phyloP scores from a whole-genome alignment of 2,113 vertebrate species.

The Meriones unguiculatus region DNA sequence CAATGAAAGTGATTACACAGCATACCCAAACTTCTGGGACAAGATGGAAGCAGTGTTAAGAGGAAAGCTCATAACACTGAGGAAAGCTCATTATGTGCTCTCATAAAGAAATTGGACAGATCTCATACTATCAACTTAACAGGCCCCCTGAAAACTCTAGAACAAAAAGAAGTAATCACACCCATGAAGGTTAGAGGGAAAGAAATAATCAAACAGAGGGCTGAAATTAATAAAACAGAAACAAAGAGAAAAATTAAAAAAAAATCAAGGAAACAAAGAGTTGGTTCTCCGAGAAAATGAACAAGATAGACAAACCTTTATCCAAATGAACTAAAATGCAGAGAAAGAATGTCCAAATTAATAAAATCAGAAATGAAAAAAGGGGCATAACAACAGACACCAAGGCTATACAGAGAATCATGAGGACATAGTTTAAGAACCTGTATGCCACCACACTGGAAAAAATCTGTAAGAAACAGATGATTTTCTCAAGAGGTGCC shows the following conservation, averaged over 20 bases:
- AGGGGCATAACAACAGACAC: not conserved
- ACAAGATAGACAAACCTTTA: not conserved
- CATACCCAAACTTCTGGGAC: not conserved
- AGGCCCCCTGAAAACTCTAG: not conserved
- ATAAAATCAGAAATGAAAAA: not conserved
- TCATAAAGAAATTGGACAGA: not conserved
- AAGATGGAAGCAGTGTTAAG: not conserved
- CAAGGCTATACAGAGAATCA: not conserved
- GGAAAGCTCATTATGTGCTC: not conserved
- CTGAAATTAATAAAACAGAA: too few relatives aligned
- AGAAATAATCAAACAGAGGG: too few relatives aligned
- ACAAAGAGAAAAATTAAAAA: too few relatives aligned
- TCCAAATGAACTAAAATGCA: not conserved
- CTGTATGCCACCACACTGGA: not conserved
- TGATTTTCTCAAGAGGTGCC: not conserved
- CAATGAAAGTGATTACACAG: not conserved
- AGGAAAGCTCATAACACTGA: not conserved
- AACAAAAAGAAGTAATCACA: not conserved
- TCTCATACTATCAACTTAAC: not conserved
- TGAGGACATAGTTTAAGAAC: not conserved
- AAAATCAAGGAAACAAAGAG: too few relatives aligned
- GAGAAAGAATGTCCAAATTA: not conserved
- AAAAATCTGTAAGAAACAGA: not conserved
- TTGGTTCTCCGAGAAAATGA: too few relatives aligned
- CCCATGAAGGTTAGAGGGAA: not conserved